These are phyloP conservation scores for Idaea aversata DNA, from an alignment of 2,888 invertebrate species.

Conservation along the genomic window DNA sequence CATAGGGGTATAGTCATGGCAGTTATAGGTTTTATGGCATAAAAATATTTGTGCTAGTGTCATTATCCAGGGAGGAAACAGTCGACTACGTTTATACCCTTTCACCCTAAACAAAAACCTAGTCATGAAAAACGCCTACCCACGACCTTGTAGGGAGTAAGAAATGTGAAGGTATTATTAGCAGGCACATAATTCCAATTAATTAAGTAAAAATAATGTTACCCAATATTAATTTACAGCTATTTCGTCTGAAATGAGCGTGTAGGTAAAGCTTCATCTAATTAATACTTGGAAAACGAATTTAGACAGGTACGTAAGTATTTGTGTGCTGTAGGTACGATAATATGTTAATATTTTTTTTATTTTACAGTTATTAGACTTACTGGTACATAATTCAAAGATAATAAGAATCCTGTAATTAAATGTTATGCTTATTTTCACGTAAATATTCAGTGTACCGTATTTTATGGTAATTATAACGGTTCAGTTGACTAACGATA, in stretches of 20 bases:
- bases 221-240: not conserved
- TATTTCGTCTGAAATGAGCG: not conserved
- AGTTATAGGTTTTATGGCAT: too few species aligned
- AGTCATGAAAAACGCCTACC: not conserved
- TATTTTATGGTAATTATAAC: conserved; percentile 53
- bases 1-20: too few species aligned
- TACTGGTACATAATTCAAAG: not conserved
- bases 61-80: too few species aligned
- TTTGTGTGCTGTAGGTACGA: not conserved
- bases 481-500: conserved; percentile 44
- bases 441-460: conserved; percentile 45
- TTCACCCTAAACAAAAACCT: not conserved
- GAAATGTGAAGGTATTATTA: not conserved
- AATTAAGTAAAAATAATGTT: not conserved
- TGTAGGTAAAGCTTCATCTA: not conserved
- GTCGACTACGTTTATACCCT: too few species aligned
- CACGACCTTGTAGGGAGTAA: not conserved
- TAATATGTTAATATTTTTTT: not conserved
- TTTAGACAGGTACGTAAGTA: not conserved
- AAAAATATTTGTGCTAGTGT: too few species aligned
- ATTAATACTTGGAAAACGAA: not conserved
- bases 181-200: not conserved
- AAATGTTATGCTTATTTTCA: conserved; percentile 41
- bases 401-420: conserved; percentile 21
- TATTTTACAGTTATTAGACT: too few species aligned